These are phyloP conservation scores for Caenorhabditis panamensis DNA, from an alignment of 2,888 invertebrate species.

Conservation along the genomic window DNA sequence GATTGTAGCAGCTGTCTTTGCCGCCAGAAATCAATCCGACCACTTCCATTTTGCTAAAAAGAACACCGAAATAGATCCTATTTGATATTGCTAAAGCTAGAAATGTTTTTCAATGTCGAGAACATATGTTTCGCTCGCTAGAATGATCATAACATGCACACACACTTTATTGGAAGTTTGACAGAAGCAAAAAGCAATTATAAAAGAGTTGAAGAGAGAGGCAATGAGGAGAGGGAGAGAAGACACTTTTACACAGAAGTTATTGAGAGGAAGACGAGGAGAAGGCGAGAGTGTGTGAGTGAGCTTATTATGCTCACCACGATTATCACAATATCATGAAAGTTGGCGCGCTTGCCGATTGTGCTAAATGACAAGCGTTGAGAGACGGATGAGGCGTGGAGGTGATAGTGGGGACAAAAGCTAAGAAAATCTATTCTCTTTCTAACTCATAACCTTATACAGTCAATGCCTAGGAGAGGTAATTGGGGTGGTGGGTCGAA, in stretches of 20 bases:
- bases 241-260: background rate
- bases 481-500: conserved; percentile 20
- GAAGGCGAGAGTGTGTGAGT: conserved; percentile 4
- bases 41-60: conserved; percentile 75
- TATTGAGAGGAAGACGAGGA: conserved; percentile 24
- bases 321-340: conserved; percentile 54
- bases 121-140: background rate
- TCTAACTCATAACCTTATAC: conserved; percentile 42
- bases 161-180: conserved; percentile 9
- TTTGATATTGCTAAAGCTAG: background rate
- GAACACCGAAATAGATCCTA: too few relatives aligned
- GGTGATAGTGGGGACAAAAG: conserved; percentile 6
- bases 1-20: conserved; percentile 99
- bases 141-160: conserved; percentile 14
- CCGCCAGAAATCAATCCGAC: conserved; percentile 88
- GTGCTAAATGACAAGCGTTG: background rate
- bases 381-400: background rate
- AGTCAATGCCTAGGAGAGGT: conserved; percentile 53
- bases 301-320: conserved; percentile 39
- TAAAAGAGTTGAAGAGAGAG: conserved; percentile 12
- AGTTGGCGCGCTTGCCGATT: conserved; percentile 23
- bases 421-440: conserved; percentile 55
- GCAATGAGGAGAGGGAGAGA: background rate
- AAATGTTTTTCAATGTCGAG: conserved; percentile 1
- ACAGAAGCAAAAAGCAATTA: background rate